Base-by-base conservation (phyloP, 2,113 vertebrate genomes). In the Okapia johnstoni region DNA sequence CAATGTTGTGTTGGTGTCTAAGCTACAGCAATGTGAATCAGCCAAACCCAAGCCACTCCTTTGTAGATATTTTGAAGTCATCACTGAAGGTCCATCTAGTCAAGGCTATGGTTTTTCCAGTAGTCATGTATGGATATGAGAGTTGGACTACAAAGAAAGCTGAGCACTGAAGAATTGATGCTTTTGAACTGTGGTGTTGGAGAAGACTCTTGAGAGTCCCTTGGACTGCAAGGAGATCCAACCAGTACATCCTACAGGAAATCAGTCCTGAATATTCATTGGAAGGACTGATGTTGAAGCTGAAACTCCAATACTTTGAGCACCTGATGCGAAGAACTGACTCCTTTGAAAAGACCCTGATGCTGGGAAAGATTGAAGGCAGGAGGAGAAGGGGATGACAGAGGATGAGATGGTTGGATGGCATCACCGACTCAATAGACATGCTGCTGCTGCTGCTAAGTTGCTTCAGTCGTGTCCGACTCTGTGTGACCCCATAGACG, bases 131-230 rank as follows among this genome's bases (percentile, higher is more conserved):
- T n/a, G 33, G 61, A 63, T 63, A 8, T 63, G 33, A 63, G 7
- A 63, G 33, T 63, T n/a, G 61, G 30, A n/a, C 30, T 63, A 2
- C n/a, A 8, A 17, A n/a, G 30, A n/a, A 33, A 63, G 30, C 61
- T 63, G 61, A n/a, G 15, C 7, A 0, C 3, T 0, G 1, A n/a
- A n/a, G 13, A 63, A n/a, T 63, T 63, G 61, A n/a, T 63, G 61
- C 15, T 63, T 63, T 63, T 63, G 61, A 63, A 17, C 3, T 9
- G 30, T n/a, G 61, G 52, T 54, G 52, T 54, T 54, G 52, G 30
- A 63, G 61, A 63, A n/a, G 15, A 63, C 61, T 17, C 61, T 63
- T 17, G 61, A 63, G 30, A 63, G 30, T 63, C 30, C 61, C 7
- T 63, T 63, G 30, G 30, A 63, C 61, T 9, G 7, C 61, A 63